phyloP scores from a whole-genome alignment of 2,797 vertebrate species.

The Tokudaia tokunoshimensis region DNA sequence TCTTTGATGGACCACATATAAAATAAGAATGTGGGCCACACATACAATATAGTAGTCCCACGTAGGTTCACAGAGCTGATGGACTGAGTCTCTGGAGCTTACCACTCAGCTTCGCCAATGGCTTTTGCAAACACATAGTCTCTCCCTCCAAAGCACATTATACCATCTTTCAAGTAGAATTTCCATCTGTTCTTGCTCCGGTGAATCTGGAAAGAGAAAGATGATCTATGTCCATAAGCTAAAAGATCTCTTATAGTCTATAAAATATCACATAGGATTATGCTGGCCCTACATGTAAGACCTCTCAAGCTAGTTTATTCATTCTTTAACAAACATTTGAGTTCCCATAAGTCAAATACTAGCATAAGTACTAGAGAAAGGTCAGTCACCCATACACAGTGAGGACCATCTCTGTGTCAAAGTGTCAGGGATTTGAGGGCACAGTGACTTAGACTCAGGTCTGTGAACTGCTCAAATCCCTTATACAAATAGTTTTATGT shows the following conservation, averaged over 20 bases:
- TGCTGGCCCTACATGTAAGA: conserved; percentile 16
- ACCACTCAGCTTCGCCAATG: conserved; percentile 98
- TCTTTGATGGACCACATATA: conserved; percentile 60
- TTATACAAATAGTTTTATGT: background rate
- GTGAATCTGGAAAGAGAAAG: conserved; percentile 92
- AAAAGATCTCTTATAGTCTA: conserved; percentile 33
- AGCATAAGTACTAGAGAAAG: background rate
- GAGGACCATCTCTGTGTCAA: background rate
- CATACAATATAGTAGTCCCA: conserved; percentile 55
- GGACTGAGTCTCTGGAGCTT: conserved; percentile 77
- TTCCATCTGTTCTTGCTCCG: conserved; percentile 99
- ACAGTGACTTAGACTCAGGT: background rate
- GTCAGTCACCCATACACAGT: background rate
- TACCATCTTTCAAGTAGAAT: conserved; percentile 97
- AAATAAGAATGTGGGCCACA: conserved; percentile 62
- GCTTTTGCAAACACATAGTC: conserved; percentile 98
- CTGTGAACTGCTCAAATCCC: background rate
- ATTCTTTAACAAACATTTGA: conserved; percentile 48
- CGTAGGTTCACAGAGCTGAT: conserved; percentile 12
- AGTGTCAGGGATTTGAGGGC: background rate
- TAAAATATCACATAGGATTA: conserved; percentile 1
- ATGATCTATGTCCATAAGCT: conserved; percentile 45
- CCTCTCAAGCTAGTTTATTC: conserved; percentile 39
- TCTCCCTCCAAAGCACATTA: conserved; percentile 96
- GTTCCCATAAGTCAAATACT: background rate